phyloP scores from a whole-genome alignment of 2,888 invertebrate species.

The Polydrusus cervinus region DNA sequence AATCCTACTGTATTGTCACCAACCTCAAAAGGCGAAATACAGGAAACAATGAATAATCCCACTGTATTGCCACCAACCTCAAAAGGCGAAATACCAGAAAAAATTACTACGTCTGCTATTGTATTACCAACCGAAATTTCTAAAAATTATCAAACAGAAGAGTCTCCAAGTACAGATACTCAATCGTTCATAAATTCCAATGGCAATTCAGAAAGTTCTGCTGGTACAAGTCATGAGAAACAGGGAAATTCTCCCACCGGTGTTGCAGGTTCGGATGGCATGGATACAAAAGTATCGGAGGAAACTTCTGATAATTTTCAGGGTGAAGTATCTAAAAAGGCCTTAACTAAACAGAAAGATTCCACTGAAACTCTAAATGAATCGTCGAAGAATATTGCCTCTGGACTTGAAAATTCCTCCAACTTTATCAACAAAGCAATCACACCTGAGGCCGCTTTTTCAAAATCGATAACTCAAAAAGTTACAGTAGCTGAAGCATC shows the following conservation, averaged over 20 bases:
- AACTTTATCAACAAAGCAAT: neutral
- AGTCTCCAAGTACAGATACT: neutral
- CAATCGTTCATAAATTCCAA: neutral
- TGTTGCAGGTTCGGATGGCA: neutral
- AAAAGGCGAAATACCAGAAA: neutral
- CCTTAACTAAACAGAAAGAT: neutral
- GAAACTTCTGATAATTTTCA: neutral
- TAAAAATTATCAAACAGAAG: neutral
- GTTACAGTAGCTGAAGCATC: no score
- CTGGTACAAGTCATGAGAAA: neutral
- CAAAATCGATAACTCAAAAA: no score
- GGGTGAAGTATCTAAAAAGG: no score
- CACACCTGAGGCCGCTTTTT: neutral
- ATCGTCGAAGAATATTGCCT: neutral
- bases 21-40: neutral
- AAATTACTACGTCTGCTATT: no score
- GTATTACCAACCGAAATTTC: no score
- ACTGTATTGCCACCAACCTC: neutral
- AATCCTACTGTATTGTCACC: slow-evolving; percentile 1
- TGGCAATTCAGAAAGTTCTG: neutral
- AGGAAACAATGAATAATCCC: neutral
- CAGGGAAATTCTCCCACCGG: neutral
- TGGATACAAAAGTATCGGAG: neutral
- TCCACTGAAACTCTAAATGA: neutral
- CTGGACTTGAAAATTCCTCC: neutral